Base-by-base conservation (phyloP, 1,140 invertebrate genomes). In the Apolygus lucorum region DNA sequence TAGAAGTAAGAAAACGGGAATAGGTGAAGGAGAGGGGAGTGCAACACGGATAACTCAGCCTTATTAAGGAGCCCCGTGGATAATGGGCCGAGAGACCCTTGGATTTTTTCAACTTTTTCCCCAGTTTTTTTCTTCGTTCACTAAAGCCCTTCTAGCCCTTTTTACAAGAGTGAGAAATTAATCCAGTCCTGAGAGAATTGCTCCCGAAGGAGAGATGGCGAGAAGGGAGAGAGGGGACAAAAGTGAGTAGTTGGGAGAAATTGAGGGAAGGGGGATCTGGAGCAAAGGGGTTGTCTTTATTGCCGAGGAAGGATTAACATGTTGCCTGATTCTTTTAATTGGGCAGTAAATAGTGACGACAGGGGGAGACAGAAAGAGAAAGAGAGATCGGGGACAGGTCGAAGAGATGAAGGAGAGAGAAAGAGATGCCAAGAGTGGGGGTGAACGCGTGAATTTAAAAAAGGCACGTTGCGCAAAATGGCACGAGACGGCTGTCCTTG, bases 291-390 rank as follows among this genome's bases (percentile, higher is more conserved):
- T 70, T 70, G 69, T 52, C 59, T 70, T 70, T 70, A 70, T 70
- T 70, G 69, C 69, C 26, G 2, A 14, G 28, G 34, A n/a, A n/a
- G 70, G 67, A 71, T 67, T 71, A 71, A 68, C 66, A 70, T 70
- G 70, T 64, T 59, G 34, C 24, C 67, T 63, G 70, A 71, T 71
- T 71, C 63, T 67, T 68, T 71, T 71, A 71, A 71, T 71, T 71
- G 70, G 67, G 70, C 70, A 68, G 70, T 71, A 71, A 71, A 71
- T 71, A 71, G 66, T 68, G 28, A 64, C 22, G 28, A 34, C 66
- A 59, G 54, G 54, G 54, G 2, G 34, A 4, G 4, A 42, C 4
- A 17, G 34, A 4, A 17, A 42, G n/a, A n/a, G n/a, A n/a, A n/a
- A n/a, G n/a, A n/a, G n/a, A n/a, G n/a, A n/a, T n/a, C n/a, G n/a